Base-by-base conservation (phyloP, 2,797 vertebrate species). In the Eulemur albifrons region DNA sequence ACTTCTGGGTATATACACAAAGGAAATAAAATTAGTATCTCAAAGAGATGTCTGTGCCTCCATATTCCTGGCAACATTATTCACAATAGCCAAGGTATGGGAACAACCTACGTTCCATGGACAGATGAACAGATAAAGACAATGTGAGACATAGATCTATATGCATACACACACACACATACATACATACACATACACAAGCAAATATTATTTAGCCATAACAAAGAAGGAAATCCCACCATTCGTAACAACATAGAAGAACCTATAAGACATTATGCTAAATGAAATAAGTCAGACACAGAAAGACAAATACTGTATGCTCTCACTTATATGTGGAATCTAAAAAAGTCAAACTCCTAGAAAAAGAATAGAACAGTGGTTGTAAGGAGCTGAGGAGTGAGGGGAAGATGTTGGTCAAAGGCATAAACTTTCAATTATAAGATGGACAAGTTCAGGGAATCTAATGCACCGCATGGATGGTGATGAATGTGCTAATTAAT, bases 181-280 rank as follows among this genome's bases (percentile, higher is more conserved):
- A 48, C 30, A 76, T 7, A 50, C 30, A 76, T 7, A 50, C 18
- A n/a, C 23, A 88, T 14, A 20, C 4, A 35, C 32, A 59, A 10
- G 9, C 43, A 45, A 45, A 27, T 35, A 48, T 15, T 61, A 75
- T n/a, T 59, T 1, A 27, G 35, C 6, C 45, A 65, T n/a, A 50
- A 67, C 45, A 76, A 67, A 54, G 30, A 76, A 65, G 32, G 17
- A 91, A 92, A 92, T 76, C 30, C 38, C 30, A 32, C 27, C 59
- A 54, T 43, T 76, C 43, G 9, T 21, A 30, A 20, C 59, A 67
- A 52, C 7, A 27, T 45, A 2, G 17, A 61, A 38, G 18, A 45
- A 57, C 6, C 38, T 23, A 13, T 45, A 65, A 27, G 14, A 27
- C 4, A 4, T 54, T 67, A 76, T 8, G 11, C 35, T 84, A 61